These are phyloP conservation scores for Ahaetulla prasina DNA, from an alignment of 2,113 vertebrate genomes.

Conservation along the genomic window DNA sequence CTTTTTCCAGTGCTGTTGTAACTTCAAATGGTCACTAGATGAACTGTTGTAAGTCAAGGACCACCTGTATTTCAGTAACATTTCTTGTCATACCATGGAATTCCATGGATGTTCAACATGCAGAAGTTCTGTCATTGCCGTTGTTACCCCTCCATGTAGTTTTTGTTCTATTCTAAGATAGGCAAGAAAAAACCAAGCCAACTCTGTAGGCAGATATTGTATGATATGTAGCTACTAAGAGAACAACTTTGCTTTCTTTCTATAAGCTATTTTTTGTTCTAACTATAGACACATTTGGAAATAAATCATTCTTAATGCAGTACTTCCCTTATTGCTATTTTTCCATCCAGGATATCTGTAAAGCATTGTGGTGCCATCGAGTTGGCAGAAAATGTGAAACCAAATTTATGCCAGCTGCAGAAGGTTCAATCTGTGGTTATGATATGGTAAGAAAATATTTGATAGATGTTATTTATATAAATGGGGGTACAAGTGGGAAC, in stretches of 20 bases:
- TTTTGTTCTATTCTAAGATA: neutral
- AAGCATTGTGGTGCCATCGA: constrained; percentile 91
- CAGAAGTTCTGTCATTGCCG: neutral
- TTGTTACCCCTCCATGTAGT: neutral
- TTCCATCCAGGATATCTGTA: constrained; percentile 83
- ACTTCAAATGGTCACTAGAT: neutral
- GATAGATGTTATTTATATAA: neutral
- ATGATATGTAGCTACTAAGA: neutral
- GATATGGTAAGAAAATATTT: constrained; percentile 74
- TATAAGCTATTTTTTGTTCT: neutral
- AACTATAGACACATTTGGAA: neutral
- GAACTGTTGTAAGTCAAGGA: neutral
- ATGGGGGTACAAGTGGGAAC: neutral
- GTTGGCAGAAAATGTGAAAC: constrained; percentile 88
- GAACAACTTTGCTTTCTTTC: neutral
- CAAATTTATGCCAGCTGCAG: constrained; percentile 91
- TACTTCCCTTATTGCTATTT: neutral
- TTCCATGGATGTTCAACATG: neutral
- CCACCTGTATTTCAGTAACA: neutral
- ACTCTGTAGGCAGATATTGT: neutral
- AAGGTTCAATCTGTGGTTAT: constrained; percentile 82
- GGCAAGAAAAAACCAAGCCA: neutral
- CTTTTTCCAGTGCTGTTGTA: neutral
- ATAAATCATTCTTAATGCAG: neutral
- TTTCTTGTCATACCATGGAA: neutral